Conservation (phyloP, 2,888 invertebrate genomes). For the Lydus trimaculatus region DNA sequence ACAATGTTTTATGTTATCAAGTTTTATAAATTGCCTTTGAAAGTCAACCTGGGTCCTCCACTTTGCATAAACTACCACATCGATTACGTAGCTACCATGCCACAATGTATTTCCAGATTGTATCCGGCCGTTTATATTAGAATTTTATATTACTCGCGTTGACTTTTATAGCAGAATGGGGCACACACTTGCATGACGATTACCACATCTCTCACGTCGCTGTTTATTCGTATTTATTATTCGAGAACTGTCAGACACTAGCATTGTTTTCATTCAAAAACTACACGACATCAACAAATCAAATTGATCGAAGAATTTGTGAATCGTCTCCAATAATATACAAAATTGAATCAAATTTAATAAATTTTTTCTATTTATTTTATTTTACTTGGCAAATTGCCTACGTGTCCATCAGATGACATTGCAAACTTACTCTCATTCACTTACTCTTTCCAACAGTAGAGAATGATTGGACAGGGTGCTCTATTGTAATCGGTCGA, state of each 20-base stretch:
- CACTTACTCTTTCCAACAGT: background rate
- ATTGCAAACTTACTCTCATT: slow-evolving; percentile 21
- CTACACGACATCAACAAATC: background rate
- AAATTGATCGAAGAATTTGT: too few relatives aligned
- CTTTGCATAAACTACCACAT: slow-evolving; percentile 59
- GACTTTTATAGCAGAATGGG: slow-evolving; percentile 58
- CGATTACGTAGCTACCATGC: slow-evolving; percentile 55
- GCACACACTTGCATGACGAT: slow-evolving; percentile 53
- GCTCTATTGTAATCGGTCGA: slow-evolving; percentile 59
- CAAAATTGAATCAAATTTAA: too few relatives aligned
- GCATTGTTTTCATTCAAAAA: slow-evolving; percentile 22
- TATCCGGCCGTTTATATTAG: slow-evolving; percentile 60
- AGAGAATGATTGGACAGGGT: slow-evolving; percentile 54
- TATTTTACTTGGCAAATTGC: slow-evolving; percentile 28
- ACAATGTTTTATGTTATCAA: slow-evolving; percentile 57
- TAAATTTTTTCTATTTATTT: too few relatives aligned
- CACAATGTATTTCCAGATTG: slow-evolving; percentile 60
- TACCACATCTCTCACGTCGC: slow-evolving; percentile 41
- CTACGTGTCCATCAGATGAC: slow-evolving; percentile 21
- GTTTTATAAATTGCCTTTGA: slow-evolving; percentile 58
- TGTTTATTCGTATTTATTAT: slow-evolving; percentile 48
- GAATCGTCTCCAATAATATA: too few relatives aligned
- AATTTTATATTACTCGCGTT: slow-evolving; percentile 59
- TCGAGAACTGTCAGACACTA: slow-evolving; percentile 27
- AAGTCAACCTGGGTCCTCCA: slow-evolving; percentile 58